A percentile compares a stretch with the other conserved stretches of the same genome.
phyloP scores from a whole-genome alignment of 2,888 invertebrate species.

The Caenorhabditis angaria region DNA sequence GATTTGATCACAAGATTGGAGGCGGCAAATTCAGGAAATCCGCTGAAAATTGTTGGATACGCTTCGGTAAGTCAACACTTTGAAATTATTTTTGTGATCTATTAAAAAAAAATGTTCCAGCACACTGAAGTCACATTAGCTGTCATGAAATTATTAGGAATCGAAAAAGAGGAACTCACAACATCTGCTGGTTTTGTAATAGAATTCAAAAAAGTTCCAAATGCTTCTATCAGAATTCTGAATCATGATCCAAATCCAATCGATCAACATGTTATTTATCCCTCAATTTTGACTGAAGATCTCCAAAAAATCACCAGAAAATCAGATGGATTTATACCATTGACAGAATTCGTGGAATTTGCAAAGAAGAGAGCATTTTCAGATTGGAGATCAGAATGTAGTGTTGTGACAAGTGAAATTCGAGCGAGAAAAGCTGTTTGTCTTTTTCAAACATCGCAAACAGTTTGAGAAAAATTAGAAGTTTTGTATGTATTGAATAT shows the following conservation, averaged over 20 bases:
- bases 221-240: constrained; percentile 49
- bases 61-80: constrained; percentile 53
- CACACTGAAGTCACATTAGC: constrained; percentile 61
- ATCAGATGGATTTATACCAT: constrained; percentile 38
- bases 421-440: constrained; percentile 4
- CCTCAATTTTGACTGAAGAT: constrained; percentile 34
- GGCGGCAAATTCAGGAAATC: constrained; percentile 31
- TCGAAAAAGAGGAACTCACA: constrained; percentile 49
- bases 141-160: constrained; percentile 53
- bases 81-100: too few relatives aligned
- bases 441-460: constrained; percentile 4
- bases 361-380: constrained; percentile 30
- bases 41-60: constrained; percentile 47
- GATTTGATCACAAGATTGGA: constrained; percentile 41
- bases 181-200: constrained; percentile 61
- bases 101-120: constrained; percentile 43
- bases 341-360: constrained; percentile 22
- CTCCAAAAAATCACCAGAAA: constrained; percentile 28
- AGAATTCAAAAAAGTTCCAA: constrained; percentile 43
- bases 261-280: constrained; percentile 59
- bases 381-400: constrained; percentile 30
- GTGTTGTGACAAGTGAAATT: constrained; percentile 3
- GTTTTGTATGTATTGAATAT: too few relatives aligned
- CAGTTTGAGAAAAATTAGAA: too few relatives aligned
- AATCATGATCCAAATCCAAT: constrained; percentile 61